Percentiles rank a stretch among this genome's conserved stretches.
Conservation (phyloP, 2,113 vertebrate genomes). For the Capreolus pygargus region DNA sequence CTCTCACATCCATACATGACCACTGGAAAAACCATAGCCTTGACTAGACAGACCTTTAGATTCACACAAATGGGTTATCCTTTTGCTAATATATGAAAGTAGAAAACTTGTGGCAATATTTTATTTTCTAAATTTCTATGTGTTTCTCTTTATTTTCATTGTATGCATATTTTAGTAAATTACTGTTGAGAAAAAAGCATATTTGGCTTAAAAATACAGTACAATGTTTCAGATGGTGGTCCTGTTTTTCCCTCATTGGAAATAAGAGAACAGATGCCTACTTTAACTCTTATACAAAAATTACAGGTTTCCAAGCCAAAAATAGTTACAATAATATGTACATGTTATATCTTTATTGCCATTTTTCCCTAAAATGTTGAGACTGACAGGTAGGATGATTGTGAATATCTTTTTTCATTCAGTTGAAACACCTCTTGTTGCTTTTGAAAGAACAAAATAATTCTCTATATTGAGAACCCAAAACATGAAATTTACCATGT, state of each 20-base stretch:
- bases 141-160: neutral
- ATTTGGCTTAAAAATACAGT: constrained; percentile 5
- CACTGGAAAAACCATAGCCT: too few relatives aligned
- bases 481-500: neutral
- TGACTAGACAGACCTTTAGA: neutral
- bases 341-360: neutral
- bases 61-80: neutral
- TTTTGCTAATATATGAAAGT: neutral
- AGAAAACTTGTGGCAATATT: neutral
- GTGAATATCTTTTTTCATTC: neutral
- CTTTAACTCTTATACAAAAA: constrained; percentile 56
- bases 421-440: neutral
- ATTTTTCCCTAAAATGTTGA: constrained; percentile 24
- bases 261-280: constrained; percentile 20
- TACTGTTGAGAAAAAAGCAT: neutral
- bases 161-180: neutral
- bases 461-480: neutral
- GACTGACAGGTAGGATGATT: constrained; percentile 8
- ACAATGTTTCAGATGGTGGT: neutral
- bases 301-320: constrained; percentile 50
- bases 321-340: constrained; percentile 51
- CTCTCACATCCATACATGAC: too few relatives aligned
- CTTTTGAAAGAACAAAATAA: neutral
- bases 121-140: neutral
- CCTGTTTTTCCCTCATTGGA: neutral